Evolutionary conservation across 2,797 vertebrate genomes (phyloP).

Genomic region (Salmo trutta): DNA sequence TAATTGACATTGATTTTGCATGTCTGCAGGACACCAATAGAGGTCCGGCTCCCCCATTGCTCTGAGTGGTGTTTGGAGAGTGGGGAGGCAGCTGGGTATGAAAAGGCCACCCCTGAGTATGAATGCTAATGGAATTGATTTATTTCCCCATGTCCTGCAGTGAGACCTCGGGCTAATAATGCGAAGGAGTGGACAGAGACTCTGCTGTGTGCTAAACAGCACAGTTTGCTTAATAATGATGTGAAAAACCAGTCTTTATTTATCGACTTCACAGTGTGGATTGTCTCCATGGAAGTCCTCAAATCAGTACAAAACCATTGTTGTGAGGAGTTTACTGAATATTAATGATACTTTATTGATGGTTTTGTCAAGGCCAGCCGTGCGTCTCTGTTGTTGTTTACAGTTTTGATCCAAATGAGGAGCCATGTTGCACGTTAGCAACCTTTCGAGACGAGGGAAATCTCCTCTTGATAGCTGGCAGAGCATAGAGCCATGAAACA

Average conservation of each 20-base stretch:
- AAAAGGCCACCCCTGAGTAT: constrained; percentile 62
- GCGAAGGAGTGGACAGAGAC: constrained; percentile 42
- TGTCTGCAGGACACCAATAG: constrained; percentile 59
- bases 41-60: constrained; percentile 57
- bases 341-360: not conserved
- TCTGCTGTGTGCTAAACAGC: constrained; percentile 40
- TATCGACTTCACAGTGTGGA: not conserved
- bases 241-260: not conserved
- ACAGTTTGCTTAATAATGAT: constrained; percentile 26
- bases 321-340: not conserved
- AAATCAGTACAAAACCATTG: not conserved
- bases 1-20: constrained; percentile 70
- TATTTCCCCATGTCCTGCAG: constrained; percentile 58
- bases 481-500: constrained; percentile 45
- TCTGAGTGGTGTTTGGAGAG: constrained; percentile 58
- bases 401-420: not conserved
- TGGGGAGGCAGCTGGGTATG: constrained; percentile 54
- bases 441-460: not conserved
- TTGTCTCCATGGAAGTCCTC: not conserved
- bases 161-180: constrained; percentile 56
- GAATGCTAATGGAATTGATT: constrained; percentile 75
- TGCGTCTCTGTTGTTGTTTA: not conserved
- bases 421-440: not conserved
- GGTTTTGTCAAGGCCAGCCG: not conserved
- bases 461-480: not conserved